phyloP scores from a whole-genome alignment of 2,113 vertebrate species.

The Okapia johnstoni region DNA sequence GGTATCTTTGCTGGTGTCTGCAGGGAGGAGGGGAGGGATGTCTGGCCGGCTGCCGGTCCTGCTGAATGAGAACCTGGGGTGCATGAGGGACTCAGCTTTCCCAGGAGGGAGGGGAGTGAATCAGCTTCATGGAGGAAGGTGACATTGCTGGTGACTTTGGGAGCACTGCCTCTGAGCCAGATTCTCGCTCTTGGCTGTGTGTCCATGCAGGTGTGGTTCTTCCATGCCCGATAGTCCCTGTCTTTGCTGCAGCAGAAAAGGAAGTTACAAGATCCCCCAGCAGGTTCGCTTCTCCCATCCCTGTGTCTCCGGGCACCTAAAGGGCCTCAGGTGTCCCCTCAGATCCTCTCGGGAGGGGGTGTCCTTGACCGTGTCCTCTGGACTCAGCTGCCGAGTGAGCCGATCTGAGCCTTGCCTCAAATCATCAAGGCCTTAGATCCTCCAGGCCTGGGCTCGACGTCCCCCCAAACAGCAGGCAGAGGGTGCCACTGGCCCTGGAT shows the following conservation, averaged over 20 bases:
- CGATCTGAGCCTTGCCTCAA: not conserved
- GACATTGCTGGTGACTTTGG: not conserved
- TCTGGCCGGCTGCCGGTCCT: not conserved
- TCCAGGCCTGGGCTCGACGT: not conserved
- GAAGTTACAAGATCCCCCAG: not conserved
- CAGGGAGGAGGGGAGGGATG: not conserved
- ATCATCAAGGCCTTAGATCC: not conserved
- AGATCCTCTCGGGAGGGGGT: not conserved
- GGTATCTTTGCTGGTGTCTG: not conserved
- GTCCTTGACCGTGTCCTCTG: not conserved
- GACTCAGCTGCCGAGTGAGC: not conserved
- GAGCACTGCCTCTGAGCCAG: not conserved
- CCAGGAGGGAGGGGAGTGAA: not conserved
- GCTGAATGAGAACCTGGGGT: not conserved
- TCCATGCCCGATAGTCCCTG: not conserved
- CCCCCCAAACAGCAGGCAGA: not conserved
- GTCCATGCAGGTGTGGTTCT: not conserved
- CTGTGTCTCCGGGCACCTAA: not conserved
- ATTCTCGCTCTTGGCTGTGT: not conserved
- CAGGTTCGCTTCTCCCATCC: not conserved
- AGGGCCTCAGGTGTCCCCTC: not conserved
- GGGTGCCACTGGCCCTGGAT: not conserved
- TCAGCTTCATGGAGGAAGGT: not conserved
- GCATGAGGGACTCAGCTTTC: not conserved
- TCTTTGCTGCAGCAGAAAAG: not conserved